These are phyloP conservation scores for Cynaeus angustus DNA, from an alignment of 2,888 invertebrate genomes.

Conservation along the genomic window DNA sequence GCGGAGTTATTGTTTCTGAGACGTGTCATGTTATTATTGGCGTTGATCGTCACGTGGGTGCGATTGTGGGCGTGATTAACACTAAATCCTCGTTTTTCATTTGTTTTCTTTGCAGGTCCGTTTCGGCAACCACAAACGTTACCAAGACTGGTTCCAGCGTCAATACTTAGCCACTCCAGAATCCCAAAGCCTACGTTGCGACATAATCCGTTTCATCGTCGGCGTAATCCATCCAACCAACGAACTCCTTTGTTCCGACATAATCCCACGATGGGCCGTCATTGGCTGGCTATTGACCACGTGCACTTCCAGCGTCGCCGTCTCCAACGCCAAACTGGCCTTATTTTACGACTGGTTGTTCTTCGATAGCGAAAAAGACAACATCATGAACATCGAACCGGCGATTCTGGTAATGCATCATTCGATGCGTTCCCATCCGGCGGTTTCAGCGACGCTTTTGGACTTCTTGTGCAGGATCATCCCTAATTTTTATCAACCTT, in stretches of 20 bases:
- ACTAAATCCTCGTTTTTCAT: constrained; percentile 63
- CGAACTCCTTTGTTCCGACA: constrained; percentile 93
- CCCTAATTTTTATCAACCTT: constrained; percentile 87
- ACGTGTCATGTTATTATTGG: background rate
- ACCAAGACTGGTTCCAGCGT: constrained; percentile 96
- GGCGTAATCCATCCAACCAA: constrained; percentile 96
- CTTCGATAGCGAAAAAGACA: constrained; percentile 92
- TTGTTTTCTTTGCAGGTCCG: constrained; percentile 65
- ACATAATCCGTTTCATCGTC: constrained; percentile 94
- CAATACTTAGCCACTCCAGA: constrained; percentile 94
- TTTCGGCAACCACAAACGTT: constrained; percentile 91
- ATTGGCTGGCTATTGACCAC: constrained; percentile 95
- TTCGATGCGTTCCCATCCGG: constrained; percentile 93
- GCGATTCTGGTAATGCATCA: constrained; percentile 95
- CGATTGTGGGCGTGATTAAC: background rate
- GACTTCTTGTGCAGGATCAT: constrained; percentile 95
- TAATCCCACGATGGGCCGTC: constrained; percentile 95
- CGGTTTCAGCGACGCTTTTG: constrained; percentile 90
- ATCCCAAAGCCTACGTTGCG: constrained; percentile 92
- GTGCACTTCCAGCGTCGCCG: constrained; percentile 91
- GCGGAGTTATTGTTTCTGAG: too few species aligned
- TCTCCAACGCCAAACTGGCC: constrained; percentile 92
- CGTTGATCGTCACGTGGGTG: background rate
- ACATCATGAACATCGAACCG: constrained; percentile 97
- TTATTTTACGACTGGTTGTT: constrained; percentile 96